A percentile compares a stretch with the other conserved stretches of the same genome.
Evolutionary conservation across 2,113 vertebrate genomes (phyloP).

Genomic region (Gopherus flavomarginatus): DNA sequence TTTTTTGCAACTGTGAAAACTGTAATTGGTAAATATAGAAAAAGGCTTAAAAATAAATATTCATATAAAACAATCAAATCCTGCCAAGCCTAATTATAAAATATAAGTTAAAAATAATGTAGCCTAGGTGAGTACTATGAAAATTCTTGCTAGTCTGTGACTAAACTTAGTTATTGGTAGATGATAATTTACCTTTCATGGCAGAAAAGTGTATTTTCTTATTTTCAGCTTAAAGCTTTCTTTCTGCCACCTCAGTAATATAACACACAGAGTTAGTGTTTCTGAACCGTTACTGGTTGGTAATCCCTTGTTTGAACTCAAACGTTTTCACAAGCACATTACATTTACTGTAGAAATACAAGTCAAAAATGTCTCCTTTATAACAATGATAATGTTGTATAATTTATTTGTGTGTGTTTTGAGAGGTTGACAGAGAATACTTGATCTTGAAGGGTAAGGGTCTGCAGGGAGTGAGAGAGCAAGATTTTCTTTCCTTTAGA

Average conservation of each 20-base stretch:
- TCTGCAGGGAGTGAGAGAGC: neutral
- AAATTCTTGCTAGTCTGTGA: neutral
- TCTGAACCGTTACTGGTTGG: neutral
- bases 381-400: neutral
- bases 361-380: constrained; percentile 7
- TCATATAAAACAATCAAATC: neutral
- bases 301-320: neutral
- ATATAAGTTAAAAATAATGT: neutral
- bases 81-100: neutral
- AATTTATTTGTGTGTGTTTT: neutral
- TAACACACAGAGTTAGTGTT: neutral
- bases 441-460: constrained; percentile 9
- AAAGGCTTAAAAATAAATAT: neutral
- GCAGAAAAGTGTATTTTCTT: constrained; percentile 33
- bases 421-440: neutral
- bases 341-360: neutral
- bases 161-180: neutral
- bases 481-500: constrained; percentile 11
- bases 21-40: neutral
- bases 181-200: neutral
- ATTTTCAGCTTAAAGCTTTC: constrained; percentile 33
- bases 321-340: constrained; percentile 30
- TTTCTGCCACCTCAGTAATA: neutral
- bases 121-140: neutral
- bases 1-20: neutral